Evolutionary conservation across 2,888 invertebrate genomes (phyloP).

Genomic region (Leucoptera coffeella): DNA sequence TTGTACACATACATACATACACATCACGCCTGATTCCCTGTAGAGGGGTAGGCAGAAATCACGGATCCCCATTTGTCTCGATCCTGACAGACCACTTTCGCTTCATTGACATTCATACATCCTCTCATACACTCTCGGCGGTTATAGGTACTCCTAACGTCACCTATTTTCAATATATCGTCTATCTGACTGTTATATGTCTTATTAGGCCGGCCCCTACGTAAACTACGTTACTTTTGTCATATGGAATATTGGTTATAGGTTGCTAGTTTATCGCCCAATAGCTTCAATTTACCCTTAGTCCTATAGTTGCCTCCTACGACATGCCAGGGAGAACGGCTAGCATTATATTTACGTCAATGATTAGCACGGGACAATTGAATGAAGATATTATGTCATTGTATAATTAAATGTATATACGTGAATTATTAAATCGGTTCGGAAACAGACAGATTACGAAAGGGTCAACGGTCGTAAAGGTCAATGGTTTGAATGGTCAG

Average conservation of each 20-base stretch:
- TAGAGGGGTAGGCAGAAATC: background rate
- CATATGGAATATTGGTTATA: no score
- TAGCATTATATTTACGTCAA: no score
- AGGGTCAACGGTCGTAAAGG: no score
- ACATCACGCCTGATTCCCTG: background rate
- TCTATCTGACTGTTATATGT: background rate
- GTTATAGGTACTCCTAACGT: background rate
- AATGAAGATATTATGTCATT: no score
- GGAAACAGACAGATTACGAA: no score
- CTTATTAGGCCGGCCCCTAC: background rate
- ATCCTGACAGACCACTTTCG: background rate
- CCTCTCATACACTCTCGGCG: background rate
- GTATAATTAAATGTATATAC: no score
- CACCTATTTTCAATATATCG: background rate
- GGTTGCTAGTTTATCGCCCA: no score
- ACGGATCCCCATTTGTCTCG: background rate
- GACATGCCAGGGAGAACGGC: no score
- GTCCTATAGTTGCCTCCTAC: background rate
- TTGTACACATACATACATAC: background rate
- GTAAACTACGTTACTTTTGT: background rate
- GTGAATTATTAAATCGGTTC: no score
- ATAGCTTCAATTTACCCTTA: no score
- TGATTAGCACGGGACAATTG: no score
- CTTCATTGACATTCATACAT: background rate
- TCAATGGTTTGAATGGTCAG: no score